These are phyloP conservation scores for Corythornis madagascariensis DNA, from an alignment of 2,113 vertebrate species.

Conservation along the genomic window DNA sequence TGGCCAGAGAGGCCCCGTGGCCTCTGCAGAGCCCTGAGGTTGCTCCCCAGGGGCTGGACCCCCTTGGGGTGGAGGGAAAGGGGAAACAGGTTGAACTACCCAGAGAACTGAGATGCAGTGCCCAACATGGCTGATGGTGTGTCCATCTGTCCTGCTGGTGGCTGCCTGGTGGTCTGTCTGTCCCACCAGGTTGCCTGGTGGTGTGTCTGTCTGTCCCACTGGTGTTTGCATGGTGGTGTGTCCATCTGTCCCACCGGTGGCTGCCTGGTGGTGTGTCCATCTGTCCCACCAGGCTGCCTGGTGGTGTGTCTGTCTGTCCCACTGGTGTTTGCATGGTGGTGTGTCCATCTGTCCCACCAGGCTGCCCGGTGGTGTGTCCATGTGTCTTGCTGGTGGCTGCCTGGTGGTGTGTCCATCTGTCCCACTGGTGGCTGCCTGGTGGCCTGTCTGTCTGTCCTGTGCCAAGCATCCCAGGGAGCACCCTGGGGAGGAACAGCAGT, in stretches of 20 bases:
- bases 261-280: too few species aligned
- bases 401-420: too few species aligned
- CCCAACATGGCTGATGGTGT: neutral
- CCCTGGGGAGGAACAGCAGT: rapidly evolving
- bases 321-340: too few species aligned
- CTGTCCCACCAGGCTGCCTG: too few species aligned
- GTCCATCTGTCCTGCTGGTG: neutral
- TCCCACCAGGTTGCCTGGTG: neutral
- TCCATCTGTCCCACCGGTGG: too few species aligned
- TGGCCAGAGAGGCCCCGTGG: neutral
- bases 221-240: too few species aligned
- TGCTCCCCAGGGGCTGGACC: neutral
- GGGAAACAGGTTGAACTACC: neutral
- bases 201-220: too few species aligned
- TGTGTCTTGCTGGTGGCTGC: too few species aligned
- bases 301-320: too few species aligned
- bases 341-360: too few species aligned
- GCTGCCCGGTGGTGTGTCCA: neutral
- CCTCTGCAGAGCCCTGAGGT: neutral
- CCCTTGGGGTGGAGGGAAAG: rapidly evolving
- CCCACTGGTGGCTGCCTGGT: neutral
- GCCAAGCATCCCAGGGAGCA: neutral
- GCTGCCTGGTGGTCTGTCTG: neutral
- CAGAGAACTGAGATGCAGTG: rapidly evolving
- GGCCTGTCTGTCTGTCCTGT: neutral